Evolutionary conservation across 2,888 invertebrate genomes (phyloP).

Genomic region (Argyresthia albistria): DNA sequence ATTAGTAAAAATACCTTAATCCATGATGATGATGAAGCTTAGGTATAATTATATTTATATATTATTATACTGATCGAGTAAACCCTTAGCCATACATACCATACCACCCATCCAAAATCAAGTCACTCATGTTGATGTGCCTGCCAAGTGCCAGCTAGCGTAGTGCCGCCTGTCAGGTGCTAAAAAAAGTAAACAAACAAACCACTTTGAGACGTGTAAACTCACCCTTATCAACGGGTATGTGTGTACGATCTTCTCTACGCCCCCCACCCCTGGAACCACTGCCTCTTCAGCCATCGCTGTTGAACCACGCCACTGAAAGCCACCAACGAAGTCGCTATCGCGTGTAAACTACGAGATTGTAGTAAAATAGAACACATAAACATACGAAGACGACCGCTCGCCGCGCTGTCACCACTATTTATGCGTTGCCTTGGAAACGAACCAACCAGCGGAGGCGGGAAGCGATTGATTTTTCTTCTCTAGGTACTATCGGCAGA

Average conservation of each 20-base stretch:
- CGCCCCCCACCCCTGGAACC: constrained; percentile 39
- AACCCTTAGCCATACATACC: too few relatives aligned
- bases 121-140: too few relatives aligned
- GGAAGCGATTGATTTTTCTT: constrained; percentile 69
- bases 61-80: too few relatives aligned
- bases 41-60: too few relatives aligned
- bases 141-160: too few relatives aligned
- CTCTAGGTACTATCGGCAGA: constrained; percentile 9
- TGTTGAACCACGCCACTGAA: constrained; percentile 16
- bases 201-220: constrained; percentile 12
- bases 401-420: constrained; percentile 40
- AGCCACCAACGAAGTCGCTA: constrained; percentile 10
- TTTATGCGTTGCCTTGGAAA: constrained; percentile 66
- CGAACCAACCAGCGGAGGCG: constrained; percentile 56
- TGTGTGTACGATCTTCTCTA: constrained; percentile 82
- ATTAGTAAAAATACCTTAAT: too few relatives aligned
- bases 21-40: too few relatives aligned
- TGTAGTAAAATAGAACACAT: background rate
- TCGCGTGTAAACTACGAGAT: background rate
- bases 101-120: too few relatives aligned
- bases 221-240: constrained; percentile 88
- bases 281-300: constrained; percentile 50
- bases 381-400: constrained; percentile 16
- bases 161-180: too few relatives aligned
- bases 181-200: background rate